These are phyloP conservation scores for Chorisops tibialis DNA, from an alignment of 2,888 invertebrate genomes.

Conservation along the genomic window DNA sequence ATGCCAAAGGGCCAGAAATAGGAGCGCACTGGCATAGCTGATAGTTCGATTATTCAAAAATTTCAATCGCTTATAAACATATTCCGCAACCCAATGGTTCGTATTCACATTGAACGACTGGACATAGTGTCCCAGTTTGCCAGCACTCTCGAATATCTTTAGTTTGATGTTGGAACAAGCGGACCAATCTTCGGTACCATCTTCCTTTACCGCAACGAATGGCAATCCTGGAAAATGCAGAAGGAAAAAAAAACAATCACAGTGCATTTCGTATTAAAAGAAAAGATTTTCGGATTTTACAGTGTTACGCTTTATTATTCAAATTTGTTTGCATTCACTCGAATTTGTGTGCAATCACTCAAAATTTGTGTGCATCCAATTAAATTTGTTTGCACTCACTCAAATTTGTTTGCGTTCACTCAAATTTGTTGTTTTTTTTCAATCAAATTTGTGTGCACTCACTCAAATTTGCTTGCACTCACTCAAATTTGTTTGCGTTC, in stretches of 20 bases:
- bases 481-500: too few species aligned
- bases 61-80: constrained; percentile 89
- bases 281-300: too few species aligned
- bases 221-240: constrained; percentile 65
- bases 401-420: too few species aligned
- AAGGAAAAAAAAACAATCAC: constrained; percentile 41
- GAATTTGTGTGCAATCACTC: too few species aligned
- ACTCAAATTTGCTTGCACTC: too few species aligned
- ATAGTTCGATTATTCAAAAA: constrained; percentile 79
- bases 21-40: constrained; percentile 78
- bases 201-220: constrained; percentile 55
- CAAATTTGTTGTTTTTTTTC: background rate
- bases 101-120: constrained; percentile 94
- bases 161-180: constrained; percentile 88
- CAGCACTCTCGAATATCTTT: constrained; percentile 75
- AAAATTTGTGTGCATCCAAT: background rate
- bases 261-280: too few species aligned
- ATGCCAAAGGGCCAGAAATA: constrained; percentile 94
- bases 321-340: too few species aligned
- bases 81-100: constrained; percentile 90
- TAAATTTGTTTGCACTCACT: too few species aligned
- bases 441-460: too few species aligned
- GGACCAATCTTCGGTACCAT: constrained; percentile 83
- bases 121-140: constrained; percentile 82
- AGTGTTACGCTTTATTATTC: too few species aligned